These are phyloP conservation scores for Dasyornis broadbenti DNA, from an alignment of 2,113 vertebrate genomes.

Conservation along the genomic window DNA sequence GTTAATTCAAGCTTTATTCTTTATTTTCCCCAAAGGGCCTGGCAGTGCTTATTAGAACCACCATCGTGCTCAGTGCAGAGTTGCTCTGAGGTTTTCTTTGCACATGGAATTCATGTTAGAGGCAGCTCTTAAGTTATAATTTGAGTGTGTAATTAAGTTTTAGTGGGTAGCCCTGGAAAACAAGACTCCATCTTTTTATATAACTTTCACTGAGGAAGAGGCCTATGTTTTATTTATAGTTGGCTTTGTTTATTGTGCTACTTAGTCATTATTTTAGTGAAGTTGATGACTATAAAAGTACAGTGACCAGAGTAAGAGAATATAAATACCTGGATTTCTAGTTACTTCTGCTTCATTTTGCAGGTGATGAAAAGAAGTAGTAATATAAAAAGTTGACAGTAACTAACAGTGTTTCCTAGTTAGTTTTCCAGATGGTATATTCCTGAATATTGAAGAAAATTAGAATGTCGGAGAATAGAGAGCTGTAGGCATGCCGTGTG, in stretches of 20 bases:
- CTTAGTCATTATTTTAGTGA: neutral
- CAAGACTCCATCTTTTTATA: neutral
- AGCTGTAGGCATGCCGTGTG: neutral
- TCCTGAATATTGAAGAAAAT: neutral
- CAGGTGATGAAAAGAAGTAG: neutral
- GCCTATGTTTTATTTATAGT: neutral
- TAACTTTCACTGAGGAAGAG: neutral
- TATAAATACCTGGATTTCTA: neutral
- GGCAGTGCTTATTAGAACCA: neutral
- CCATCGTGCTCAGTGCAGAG: neutral
- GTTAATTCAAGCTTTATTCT: neutral
- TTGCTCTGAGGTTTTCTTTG: conserved; percentile 4
- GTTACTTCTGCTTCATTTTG: neutral
- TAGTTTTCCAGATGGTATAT: neutral
- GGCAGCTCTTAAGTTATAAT: neutral
- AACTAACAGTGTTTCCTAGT: neutral
- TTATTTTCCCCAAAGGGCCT: neutral
- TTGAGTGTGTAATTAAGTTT: conserved; percentile 13
- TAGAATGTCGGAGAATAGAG: neutral
- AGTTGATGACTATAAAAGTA: neutral
- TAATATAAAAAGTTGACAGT: neutral
- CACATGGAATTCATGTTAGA: neutral
- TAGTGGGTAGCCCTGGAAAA: neutral
- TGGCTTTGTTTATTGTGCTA: neutral
- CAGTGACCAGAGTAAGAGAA: neutral